Evolutionary conservation across 2,797 vertebrate species (phyloP), one percentile per base, ranked within the genome.

Genomic region (Cynopterus sphinx): DNA sequence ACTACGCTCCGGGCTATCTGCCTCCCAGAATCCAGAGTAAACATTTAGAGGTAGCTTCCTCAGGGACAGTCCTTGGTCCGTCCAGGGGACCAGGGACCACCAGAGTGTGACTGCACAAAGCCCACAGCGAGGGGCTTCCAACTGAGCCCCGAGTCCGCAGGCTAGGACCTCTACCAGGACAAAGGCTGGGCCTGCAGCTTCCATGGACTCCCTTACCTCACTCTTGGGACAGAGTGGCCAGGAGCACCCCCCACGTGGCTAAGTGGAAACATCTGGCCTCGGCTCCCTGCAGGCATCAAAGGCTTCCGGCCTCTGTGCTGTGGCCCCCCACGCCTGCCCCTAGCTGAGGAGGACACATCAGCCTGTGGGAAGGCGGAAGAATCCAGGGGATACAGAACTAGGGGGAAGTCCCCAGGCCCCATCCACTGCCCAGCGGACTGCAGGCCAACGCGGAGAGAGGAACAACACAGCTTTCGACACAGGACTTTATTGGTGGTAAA

Each of bases 261-360:
- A 83, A 98, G 36, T 96, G 82, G 86, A 95, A 97, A 96, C 97
- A 98, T 95, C 95, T 98, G 97, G 97, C 67, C 19, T 61, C n/a
- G 5, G 67, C 26, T 92, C 81, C 86, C 73, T 7, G 49, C 51
- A 85, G 63, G 43, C 92, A 96, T 96, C 96, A 95, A 92, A 98
- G 96, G 82, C 92, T 96, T 95, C 96, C 41, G 61, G 97, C 53
- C 71, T 90, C 55, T 11, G 1, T 13, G 55, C 7, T 57, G 7
- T 55, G 26, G 86, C 89, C 95, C 93, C 93, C 84, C 97, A 75
- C 15, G 0, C 74, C 71, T 36, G 68, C 81, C 96, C 71, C 84
- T 24, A 39, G 88, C 90, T 88, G 70, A 96, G 88, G 89, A 90
- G 88, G 92, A 90, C 78, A 94, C 82, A 71, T 36, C 77, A 89